A percentile compares a stretch with the other conserved stretches of the same genome.
These are phyloP conservation scores for Cladorhizidae sp. DNA, from an alignment of 37 sponge, comb jelly and placozoan species.

Conservation along the genomic window DNA sequence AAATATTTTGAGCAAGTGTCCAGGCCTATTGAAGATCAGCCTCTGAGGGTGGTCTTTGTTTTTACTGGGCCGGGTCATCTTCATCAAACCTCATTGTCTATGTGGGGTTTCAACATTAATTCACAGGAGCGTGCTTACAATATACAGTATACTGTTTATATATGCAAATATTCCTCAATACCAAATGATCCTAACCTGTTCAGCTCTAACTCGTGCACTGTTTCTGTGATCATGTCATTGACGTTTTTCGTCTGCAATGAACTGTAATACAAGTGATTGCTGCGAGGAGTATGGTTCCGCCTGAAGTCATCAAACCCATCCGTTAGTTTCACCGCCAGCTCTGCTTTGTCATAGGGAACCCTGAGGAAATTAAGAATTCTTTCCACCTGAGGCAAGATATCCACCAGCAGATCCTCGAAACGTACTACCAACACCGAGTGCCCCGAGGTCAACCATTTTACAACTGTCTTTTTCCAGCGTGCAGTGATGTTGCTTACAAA, in stretches of 20 bases:
- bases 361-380: conserved; percentile 30
- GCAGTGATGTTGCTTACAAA: conserved; percentile 14
- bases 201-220: background rate
- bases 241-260: background rate
- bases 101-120: no score
- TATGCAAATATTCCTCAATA: background rate
- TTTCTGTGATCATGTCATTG: background rate
- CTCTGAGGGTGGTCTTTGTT: background rate
- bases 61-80: no score
- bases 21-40: no score
- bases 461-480: conserved; percentile 18
- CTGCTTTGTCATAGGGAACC: background rate
- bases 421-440: conserved; percentile 23
- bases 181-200: background rate
- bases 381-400: conserved; percentile 5
- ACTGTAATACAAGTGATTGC: background rate
- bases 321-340: background rate
- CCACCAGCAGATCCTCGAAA: conserved; percentile 41
- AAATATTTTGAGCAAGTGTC: no score
- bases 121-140: no score
- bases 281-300: background rate
- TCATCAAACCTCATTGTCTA: no score
- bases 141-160: no score
- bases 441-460: conserved; percentile 20
- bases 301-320: background rate